A percentile compares a stretch with the other conserved stretches of the same genome.
phyloP scores from a whole-genome alignment of 2,888 invertebrate species.

The Lamproptera curius region DNA sequence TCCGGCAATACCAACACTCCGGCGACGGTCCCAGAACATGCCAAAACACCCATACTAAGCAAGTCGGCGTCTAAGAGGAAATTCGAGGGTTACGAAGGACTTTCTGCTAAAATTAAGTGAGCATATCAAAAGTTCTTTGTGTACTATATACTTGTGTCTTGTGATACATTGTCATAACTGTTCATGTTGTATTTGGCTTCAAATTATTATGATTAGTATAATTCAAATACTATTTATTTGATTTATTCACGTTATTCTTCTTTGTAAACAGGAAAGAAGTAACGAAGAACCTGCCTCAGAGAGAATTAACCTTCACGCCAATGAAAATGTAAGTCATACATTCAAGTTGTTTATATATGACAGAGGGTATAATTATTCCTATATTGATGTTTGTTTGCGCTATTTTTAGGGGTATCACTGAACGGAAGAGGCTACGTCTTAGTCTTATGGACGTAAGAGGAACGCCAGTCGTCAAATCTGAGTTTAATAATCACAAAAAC shows the following conservation, averaged over 20 bases:
- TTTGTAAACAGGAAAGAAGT: conserved; percentile 77
- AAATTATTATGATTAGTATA: no score
- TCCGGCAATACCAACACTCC: conserved; percentile 80
- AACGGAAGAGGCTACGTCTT: conserved; percentile 66
- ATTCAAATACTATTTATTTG: no score
- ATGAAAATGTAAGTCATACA: conserved; percentile 76
- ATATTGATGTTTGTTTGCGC: conserved; percentile 3
- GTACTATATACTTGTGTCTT: no score
- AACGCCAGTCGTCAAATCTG: conserved; percentile 58
- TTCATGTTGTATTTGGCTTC: no score
- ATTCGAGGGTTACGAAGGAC: conserved; percentile 74
- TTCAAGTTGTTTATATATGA: background rate
- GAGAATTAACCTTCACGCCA: conserved; percentile 78
- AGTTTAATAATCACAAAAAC: conserved; percentile 54
- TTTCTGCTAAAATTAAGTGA: conserved; percentile 84
- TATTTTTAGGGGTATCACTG: conserved; percentile 55
- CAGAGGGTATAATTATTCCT: no score
- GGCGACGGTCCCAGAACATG: conserved; percentile 57
- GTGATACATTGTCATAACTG: no score
- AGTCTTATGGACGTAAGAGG: conserved; percentile 66
- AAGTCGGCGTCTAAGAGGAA: conserved; percentile 83
- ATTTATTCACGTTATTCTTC: background rate
- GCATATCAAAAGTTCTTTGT: no score
- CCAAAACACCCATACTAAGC: conserved; percentile 78
- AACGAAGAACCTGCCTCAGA: conserved; percentile 78